Evolutionary conservation across 2,888 invertebrate genomes (phyloP), one percentile per base, ranked within the genome.

Genomic region (Leptinotarsa tumamoca): DNA sequence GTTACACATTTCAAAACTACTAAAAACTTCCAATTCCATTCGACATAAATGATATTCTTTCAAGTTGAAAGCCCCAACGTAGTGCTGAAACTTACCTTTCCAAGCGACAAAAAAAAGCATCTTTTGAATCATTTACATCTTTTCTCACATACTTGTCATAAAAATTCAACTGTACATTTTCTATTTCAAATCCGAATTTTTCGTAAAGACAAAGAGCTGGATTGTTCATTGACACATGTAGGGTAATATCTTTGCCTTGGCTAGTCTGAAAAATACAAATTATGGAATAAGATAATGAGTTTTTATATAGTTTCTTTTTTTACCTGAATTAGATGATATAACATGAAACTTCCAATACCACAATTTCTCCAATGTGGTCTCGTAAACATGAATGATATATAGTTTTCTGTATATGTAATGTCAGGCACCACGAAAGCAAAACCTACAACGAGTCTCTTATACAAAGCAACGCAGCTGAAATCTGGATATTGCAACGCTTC

Each of bases 121-220:
- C 95, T 85, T 95, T 93, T 86, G 96, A 96, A 82, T 96, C 95
- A 81, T 92, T 93, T 27, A 94, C 94, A 82, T 95, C 94, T 51
- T 92, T 91, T 67, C 95, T 93, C 87, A 94, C 92, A 88, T 97
- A 98, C 87, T 97, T 97, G 83, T 97, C 96, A 88, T 98, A 98
- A 88, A 98, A 98, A 86, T 96, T 94, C 82, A 95, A 91, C 58
- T 95, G 91, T 74, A 97, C 92, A 86, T 96, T 95, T 87, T 97
- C 96, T 17, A 95, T 93, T 90, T 98, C 97, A 85, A 98, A 98
- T n/a, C 97, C 97, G 89, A 98, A 98, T 86, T 96, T 96, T 87
- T 97, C 96, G 87, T 98, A 98, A 14, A 98, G 89, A 86, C 96
- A 92, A 84, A 97, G 90, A 0, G 97, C 96, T 1, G 96, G 92